Evolutionary conservation across 2,888 invertebrate genomes (phyloP), one percentile per base, ranked within the genome.

Genomic region (Exocentrus adspersus): DNA sequence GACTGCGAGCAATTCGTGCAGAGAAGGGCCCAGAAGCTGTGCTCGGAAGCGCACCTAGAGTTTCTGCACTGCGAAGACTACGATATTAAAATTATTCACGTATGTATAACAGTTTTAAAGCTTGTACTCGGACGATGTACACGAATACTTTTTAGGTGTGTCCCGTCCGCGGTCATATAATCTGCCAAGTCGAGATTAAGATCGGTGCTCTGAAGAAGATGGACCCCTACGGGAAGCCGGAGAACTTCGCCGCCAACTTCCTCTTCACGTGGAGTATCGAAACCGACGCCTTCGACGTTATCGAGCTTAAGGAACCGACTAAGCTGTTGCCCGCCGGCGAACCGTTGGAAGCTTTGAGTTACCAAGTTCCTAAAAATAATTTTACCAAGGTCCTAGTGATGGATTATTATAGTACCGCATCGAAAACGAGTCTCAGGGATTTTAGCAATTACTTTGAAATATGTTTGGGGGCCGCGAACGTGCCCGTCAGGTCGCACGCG

Each of bases 1-100:
- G 83, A 83, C 72, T 82, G 81, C 67, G 83, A 83, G 71, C 82
- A 82, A 66, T 83, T 83, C 69, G 80, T 83, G 60, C 82, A 83
- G 71, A 76, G 79, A 60, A 73, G 79, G 54, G 82, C 83, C n/a
- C 81, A 83, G 67, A 79, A 79, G 64, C 64, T 83, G 51, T 83
- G 83, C 69, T 66, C 76, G 1, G 82, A 83, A 62, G 77, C 79
- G 20, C 77, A 81, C 53, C 67, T 83, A 41, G 79, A 81, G 68
- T 83, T 82, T 69, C 73, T 81, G 42, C 80, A 83, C 73, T 83
- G 82, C 69, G 80, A 81, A 67, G 83, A 83, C 64, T 83, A 83
- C 65, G 83, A 83, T 71, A 80, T 83, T 64, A 81, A 81, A 77
- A 75, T 83, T 66, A 73, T 82, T 59, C 77, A 82, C 71, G 83